These are phyloP conservation scores for Drosophila rellima DNA, from an alignment of 2,888 invertebrate species.

Conservation along the genomic window DNA sequence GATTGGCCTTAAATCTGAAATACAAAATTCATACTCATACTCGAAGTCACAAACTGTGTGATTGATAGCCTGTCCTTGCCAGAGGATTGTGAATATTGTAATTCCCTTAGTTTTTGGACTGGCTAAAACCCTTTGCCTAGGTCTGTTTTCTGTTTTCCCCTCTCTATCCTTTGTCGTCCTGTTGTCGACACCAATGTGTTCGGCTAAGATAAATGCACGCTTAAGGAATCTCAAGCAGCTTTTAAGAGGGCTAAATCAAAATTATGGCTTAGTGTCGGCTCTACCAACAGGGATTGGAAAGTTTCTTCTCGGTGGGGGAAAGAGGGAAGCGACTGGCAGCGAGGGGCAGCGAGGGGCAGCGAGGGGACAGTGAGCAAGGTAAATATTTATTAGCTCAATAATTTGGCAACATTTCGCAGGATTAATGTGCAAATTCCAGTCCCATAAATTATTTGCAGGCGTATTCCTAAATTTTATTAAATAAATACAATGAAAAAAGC, in stretches of 20 bases:
- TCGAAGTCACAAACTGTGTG: constrained; percentile 26
- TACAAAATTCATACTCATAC: constrained; percentile 57
- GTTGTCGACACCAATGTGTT: constrained; percentile 50
- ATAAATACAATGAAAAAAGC: constrained; percentile 60
- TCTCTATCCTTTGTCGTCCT: not conserved
- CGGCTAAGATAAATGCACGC: constrained; percentile 59
- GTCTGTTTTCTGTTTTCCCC: not conserved
- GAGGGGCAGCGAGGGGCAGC: constrained; percentile 19
- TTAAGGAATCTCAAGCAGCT: constrained; percentile 53
- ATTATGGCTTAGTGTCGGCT: constrained; percentile 61
- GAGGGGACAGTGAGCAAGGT: constrained; percentile 43
- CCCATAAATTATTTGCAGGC: constrained; percentile 68
- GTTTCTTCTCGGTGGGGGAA: constrained; percentile 9
- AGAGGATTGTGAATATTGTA: constrained; percentile 37
- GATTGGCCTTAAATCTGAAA: constrained; percentile 41
- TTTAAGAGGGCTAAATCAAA: constrained; percentile 61
- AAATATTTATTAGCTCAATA: constrained; percentile 75
- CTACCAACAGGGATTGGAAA: constrained; percentile 56
- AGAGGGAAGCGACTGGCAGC: too few species aligned
- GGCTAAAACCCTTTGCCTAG: constrained; percentile 36
- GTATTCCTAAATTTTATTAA: constrained; percentile 69
- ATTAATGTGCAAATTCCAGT: constrained; percentile 65
- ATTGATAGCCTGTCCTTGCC: constrained; percentile 50
- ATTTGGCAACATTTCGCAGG: constrained; percentile 72
- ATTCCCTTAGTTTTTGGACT: constrained; percentile 25